Conservation (phyloP, 2,888 invertebrate species). For the Drosophila paranaensis region DNA sequence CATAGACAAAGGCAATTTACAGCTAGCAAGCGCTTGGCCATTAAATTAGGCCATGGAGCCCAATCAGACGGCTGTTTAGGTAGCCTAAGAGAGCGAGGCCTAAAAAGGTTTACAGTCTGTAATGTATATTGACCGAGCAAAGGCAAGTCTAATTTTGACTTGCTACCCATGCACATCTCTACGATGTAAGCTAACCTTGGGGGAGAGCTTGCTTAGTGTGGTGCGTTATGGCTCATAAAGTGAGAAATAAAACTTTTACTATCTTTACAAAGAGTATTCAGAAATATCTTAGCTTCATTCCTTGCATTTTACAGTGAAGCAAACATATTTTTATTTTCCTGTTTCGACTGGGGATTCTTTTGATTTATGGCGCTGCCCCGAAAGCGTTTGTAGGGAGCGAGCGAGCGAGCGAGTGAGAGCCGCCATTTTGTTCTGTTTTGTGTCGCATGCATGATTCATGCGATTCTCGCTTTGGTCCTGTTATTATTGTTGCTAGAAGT, state of each 20-base stretch:
- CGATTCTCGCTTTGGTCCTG: constrained; percentile 29
- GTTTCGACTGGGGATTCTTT: constrained; percentile 61
- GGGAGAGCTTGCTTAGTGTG: constrained; percentile 1
- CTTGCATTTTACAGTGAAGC: constrained; percentile 45
- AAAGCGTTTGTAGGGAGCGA: constrained; percentile 9
- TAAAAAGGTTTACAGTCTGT: background rate
- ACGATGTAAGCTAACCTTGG: background rate
- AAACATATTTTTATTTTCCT: constrained; percentile 56
- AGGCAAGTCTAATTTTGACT: background rate
- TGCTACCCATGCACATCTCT: background rate
- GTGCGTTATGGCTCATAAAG: constrained; percentile 8
- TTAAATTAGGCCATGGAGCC: background rate
- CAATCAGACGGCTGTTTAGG: background rate
- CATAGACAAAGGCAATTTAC: background rate
- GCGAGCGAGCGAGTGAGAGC: background rate
- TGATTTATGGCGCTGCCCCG: constrained; percentile 64
- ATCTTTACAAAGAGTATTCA: background rate
- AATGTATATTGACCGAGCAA: background rate
- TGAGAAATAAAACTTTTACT: constrained; percentile 1
- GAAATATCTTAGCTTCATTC: constrained; percentile 9
- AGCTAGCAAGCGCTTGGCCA: background rate
- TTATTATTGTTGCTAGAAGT: constrained; percentile 33
- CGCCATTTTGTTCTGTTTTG: constrained; percentile 60
- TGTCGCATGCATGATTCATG: constrained; percentile 77
- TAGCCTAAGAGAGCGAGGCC: background rate